phyloP scores from a whole-genome alignment of 2,113 vertebrate genomes.

The Verasper variegatus region DNA sequence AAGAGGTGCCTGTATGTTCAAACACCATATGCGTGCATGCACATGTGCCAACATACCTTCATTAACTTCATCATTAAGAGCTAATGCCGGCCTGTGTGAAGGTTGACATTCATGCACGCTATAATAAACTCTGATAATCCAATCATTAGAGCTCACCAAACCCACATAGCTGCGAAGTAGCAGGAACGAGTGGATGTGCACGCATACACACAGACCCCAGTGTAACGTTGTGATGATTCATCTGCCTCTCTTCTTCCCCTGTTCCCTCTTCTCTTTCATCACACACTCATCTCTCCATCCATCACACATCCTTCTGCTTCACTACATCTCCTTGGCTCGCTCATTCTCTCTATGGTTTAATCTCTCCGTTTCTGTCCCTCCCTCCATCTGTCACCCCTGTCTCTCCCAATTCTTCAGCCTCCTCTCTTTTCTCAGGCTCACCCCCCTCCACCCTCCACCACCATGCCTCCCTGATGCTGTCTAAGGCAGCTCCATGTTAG shows the following conservation, averaged over 20 bases:
- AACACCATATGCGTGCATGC: background rate
- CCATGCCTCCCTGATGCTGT: background rate
- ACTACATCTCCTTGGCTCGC: slow-evolving; percentile 29
- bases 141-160: slow-evolving; percentile 22
- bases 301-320: slow-evolving; percentile 63
- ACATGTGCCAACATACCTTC: background rate
- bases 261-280: slow-evolving; percentile 63
- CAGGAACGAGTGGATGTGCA: slow-evolving; percentile 10
- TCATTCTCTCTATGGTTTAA: slow-evolving; percentile 16
- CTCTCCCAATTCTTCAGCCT: slow-evolving; percentile 25
- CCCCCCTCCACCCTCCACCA: background rate
- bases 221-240: slow-evolving; percentile 60
- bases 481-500: slow-evolving; percentile 7
- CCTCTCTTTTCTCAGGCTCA: background rate
- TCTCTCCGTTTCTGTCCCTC: slow-evolving; percentile 32
- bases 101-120: slow-evolving; percentile 10
- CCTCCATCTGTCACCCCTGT: slow-evolving; percentile 44
- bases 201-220: slow-evolving; percentile 20
- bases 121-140: slow-evolving; percentile 25
- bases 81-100: slow-evolving; percentile 25
- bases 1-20: background rate
- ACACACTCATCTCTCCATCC: slow-evolving; percentile 60
- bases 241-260: slow-evolving; percentile 60
- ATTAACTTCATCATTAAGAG: slow-evolving; percentile 20
- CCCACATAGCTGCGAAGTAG: background rate